Percentiles rank a stretch among this genome's conserved stretches.
phyloP scores from a whole-genome alignment of 2,888 invertebrate species.

The Morpho deidamia region DNA sequence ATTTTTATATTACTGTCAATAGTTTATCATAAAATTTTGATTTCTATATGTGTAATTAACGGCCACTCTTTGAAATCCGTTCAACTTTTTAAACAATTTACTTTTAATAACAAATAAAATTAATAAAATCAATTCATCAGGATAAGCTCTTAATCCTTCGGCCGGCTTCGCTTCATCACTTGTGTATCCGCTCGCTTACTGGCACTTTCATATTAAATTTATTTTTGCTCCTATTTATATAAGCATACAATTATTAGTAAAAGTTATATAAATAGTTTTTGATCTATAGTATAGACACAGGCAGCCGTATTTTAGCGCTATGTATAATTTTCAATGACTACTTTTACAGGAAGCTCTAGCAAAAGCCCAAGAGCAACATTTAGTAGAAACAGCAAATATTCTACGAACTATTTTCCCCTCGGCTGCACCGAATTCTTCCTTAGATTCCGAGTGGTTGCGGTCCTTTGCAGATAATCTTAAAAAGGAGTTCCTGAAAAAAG shows the following conservation, averaged over 20 bases:
- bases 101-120: not conserved
- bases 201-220: not conserved
- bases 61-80: no score
- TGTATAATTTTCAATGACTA: not conserved
- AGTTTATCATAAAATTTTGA: no score
- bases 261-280: no score
- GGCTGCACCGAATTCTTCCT: constrained; percentile 39
- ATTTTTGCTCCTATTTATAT: not conserved
- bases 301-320: not conserved
- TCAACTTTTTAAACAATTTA: not conserved
- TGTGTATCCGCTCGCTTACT: constrained; percentile 6
- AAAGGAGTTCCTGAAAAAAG: constrained; percentile 37
- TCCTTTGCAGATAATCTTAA: constrained; percentile 54
- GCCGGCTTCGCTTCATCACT: constrained; percentile 63
- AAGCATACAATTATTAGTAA: no score
- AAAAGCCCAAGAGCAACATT: constrained; percentile 80
- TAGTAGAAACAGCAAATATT: constrained; percentile 73
- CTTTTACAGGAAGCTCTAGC: constrained; percentile 50
- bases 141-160: constrained; percentile 36
- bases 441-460: constrained; percentile 47
- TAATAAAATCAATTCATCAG: not conserved
- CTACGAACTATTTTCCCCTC: constrained; percentile 48
- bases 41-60: no score
- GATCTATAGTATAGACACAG: no score
- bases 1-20: no score